phyloP scores from a whole-genome alignment of 2,113 vertebrate species.

The Neolamprologus toae region DNA sequence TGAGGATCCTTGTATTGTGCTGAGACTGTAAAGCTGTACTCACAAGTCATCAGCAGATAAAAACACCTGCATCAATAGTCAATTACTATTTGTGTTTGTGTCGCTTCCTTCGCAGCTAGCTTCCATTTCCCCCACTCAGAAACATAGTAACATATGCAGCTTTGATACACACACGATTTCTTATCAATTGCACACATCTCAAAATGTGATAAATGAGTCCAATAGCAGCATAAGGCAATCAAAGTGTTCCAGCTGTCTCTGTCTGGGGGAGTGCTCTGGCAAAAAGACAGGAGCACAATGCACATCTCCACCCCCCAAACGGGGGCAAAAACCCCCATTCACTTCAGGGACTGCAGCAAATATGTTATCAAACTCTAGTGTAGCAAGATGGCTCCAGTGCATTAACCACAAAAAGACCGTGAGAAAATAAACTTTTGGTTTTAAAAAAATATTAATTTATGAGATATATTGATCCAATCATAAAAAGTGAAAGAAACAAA shows the following conservation, averaged over 20 bases:
- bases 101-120: background rate
- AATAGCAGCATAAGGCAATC: background rate
- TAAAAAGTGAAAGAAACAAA: background rate
- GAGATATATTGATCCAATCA: background rate
- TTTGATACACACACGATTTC: background rate
- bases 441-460: background rate
- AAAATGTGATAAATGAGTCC: constrained; percentile 42
- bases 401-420: background rate
- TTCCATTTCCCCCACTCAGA: background rate
- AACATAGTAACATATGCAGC: background rate
- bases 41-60: background rate
- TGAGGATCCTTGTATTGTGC: background rate
- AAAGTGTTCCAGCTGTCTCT: constrained; percentile 26
- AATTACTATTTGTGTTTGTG: background rate
- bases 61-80: background rate
- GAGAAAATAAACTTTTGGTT: background rate
- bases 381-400: constrained; percentile 34
- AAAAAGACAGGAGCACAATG: background rate
- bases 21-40: background rate
- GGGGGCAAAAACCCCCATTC: background rate
- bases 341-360: constrained; percentile 53
- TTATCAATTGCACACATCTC: constrained; percentile 24
- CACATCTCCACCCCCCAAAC: background rate
- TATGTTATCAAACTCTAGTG: constrained; percentile 2
- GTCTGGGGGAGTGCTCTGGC: background rate